Evolutionary conservation across 2,888 invertebrate species (phyloP).

Genomic region (Hypolimnas misippus): DNA sequence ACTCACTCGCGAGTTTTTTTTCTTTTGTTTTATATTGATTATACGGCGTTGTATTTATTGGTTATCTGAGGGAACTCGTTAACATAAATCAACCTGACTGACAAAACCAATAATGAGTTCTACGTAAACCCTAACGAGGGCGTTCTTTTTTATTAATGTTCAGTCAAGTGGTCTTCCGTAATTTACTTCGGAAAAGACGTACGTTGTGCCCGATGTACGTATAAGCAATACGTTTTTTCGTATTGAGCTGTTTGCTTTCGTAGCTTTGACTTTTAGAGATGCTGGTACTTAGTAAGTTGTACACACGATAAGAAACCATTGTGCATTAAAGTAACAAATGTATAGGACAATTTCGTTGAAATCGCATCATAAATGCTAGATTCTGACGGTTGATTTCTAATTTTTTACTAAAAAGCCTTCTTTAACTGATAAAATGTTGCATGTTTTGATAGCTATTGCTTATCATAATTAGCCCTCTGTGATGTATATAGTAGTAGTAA

Average conservation of each 20-base stretch:
- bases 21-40: too few relatives aligned
- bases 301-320: not conserved
- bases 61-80: not conserved
- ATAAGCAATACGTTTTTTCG: constrained; percentile 2
- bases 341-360: too few relatives aligned
- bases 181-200: constrained; percentile 15
- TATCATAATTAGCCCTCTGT: too few relatives aligned
- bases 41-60: not conserved
- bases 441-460: too few relatives aligned
- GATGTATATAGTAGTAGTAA: too few relatives aligned
- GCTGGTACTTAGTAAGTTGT: not conserved
- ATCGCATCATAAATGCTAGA: too few relatives aligned
- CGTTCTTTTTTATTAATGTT: constrained; percentile 15
- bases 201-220: constrained; percentile 8
- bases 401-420: too few relatives aligned
- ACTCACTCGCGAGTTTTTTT: too few relatives aligned
- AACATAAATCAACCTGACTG: constrained; percentile 33
- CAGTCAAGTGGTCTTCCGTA: constrained; percentile 20
- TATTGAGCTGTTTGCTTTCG: not conserved
- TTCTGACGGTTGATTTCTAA: too few relatives aligned
- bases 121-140: constrained; percentile 26
- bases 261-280: not conserved
- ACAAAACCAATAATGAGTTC: constrained; percentile 37
- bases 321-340: too few relatives aligned
- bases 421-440: too few relatives aligned